phyloP scores from a whole-genome alignment of 2,113 vertebrate genomes.

The Sinocyclocheilus grahami region DNA sequence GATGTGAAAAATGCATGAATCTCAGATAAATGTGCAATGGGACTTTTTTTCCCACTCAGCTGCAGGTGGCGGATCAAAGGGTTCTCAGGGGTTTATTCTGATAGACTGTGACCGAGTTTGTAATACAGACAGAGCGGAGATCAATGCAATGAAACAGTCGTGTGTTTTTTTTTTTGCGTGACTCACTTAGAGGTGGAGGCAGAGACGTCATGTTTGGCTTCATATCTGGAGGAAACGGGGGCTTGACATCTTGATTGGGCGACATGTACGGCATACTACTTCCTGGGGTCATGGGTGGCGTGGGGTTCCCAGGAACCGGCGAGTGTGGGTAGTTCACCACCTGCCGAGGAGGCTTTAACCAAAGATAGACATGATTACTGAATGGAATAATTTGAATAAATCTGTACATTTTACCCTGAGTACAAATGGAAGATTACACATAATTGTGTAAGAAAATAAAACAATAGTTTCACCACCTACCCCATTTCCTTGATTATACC shows the following conservation, averaged over 20 bases:
- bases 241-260: slow-evolving; percentile 96
- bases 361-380: slow-evolving; percentile 32
- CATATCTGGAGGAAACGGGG: slow-evolving; percentile 96
- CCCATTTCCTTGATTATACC: slow-evolving; percentile 85
- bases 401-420: background rate
- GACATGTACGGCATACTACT: slow-evolving; percentile 97
- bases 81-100: slow-evolving; percentile 33
- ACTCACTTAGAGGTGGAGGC: slow-evolving; percentile 92
- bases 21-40: slow-evolving; percentile 47
- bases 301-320: slow-evolving; percentile 98
- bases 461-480: slow-evolving; percentile 68
- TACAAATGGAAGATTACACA: background rate
- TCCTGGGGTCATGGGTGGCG: slow-evolving; percentile 97
- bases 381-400: background rate
- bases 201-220: slow-evolving; percentile 97
- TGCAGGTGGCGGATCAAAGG: slow-evolving; percentile 53
- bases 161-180: background rate
- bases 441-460: background rate
- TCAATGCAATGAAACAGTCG: slow-evolving; percentile 26
- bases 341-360: slow-evolving; percentile 89
- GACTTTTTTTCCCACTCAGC: slow-evolving; percentile 37
- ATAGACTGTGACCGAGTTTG: slow-evolving; percentile 44
- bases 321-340: slow-evolving; percentile 98
- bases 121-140: slow-evolving; percentile 36
- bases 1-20: slow-evolving; percentile 50